A percentile compares a stretch with the other conserved stretches of the same genome.
Evolutionary conservation across 1,140 invertebrate species (phyloP).

Genomic region (Drosophila biarmipes): DNA sequence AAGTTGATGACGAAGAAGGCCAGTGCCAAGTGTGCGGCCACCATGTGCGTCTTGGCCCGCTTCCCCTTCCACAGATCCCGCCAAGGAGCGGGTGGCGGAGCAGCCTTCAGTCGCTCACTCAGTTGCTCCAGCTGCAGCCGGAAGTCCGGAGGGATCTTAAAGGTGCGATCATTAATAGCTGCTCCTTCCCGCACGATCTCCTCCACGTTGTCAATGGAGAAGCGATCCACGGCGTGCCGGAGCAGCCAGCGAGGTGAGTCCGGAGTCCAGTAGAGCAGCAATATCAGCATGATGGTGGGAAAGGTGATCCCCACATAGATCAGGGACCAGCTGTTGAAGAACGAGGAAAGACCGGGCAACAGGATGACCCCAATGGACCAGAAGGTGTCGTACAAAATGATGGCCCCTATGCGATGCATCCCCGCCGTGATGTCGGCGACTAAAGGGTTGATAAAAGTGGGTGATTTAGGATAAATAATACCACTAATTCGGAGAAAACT

Average conservation of each 20-base stretch:
- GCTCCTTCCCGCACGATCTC: slow-evolving; percentile 77
- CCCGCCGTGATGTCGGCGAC: slow-evolving; percentile 84
- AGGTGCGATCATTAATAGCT: slow-evolving; percentile 79
- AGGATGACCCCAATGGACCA: slow-evolving; percentile 85
- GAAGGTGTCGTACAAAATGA: slow-evolving; percentile 84
- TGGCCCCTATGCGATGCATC: slow-evolving; percentile 79
- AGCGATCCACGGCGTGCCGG: slow-evolving; percentile 60
- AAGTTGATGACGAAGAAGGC: slow-evolving; percentile 84
- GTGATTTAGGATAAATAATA: background rate
- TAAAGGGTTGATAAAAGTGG: slow-evolving; percentile 1
- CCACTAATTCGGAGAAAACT: slow-evolving; percentile 22
- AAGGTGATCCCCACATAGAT: slow-evolving; percentile 84
- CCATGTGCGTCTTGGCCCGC: slow-evolving; percentile 71
- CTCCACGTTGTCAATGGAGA: slow-evolving; percentile 68
- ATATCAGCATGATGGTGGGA: slow-evolving; percentile 81
- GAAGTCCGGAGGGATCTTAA: slow-evolving; percentile 78
- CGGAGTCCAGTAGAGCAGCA: slow-evolving; percentile 84
- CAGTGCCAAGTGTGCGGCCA: slow-evolving; percentile 77
- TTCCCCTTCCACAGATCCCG: slow-evolving; percentile 73
- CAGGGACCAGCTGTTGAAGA: slow-evolving; percentile 82
- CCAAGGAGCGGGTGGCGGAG: slow-evolving; percentile 68
- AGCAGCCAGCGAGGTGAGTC: slow-evolving; percentile 85
- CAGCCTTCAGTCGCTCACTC: slow-evolving; percentile 61
- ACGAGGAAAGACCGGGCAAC: slow-evolving; percentile 80
- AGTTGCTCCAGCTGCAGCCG: slow-evolving; percentile 68